phyloP scores from a whole-genome alignment of 2,888 invertebrate species.

The Microplitis deprimator region DNA sequence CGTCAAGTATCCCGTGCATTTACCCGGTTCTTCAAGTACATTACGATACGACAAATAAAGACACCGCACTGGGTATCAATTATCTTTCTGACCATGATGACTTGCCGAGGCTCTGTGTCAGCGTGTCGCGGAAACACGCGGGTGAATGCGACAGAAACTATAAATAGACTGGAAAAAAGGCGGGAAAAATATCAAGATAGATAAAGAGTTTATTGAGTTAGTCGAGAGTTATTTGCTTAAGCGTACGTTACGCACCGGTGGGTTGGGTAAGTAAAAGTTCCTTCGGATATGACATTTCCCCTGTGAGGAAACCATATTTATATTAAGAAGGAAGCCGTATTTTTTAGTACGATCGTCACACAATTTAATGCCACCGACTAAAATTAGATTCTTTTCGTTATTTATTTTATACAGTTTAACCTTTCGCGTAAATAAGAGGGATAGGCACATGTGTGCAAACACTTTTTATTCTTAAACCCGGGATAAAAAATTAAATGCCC shows the following conservation, averaged over 20 bases:
- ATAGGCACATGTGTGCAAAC: no score
- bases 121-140: no score
- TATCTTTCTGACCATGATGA: no score
- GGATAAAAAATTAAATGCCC: no score
- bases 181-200: not conserved
- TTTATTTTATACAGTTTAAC: not conserved
- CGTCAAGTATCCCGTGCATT: not conserved
- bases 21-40: not conserved
- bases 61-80: no score
- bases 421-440: no score
- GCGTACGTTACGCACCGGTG: slow-evolving; percentile 38
- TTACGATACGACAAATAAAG: not conserved
- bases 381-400: slow-evolving; percentile 2
- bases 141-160: no score
- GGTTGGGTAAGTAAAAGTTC: slow-evolving; percentile 11
- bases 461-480: no score
- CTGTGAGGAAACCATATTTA: slow-evolving; percentile 63
- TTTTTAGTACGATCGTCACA: slow-evolving; percentile 34
- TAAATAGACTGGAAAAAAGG: not conserved
- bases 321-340: slow-evolving; percentile 61
- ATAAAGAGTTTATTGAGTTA: not conserved
- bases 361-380: slow-evolving; percentile 14
- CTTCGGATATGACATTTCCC: slow-evolving; percentile 16
- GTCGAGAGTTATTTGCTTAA: slow-evolving; percentile 16
- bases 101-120: no score